phyloP scores from a whole-genome alignment of 2,888 invertebrate species.

The Rhorus exstirpatorius region DNA sequence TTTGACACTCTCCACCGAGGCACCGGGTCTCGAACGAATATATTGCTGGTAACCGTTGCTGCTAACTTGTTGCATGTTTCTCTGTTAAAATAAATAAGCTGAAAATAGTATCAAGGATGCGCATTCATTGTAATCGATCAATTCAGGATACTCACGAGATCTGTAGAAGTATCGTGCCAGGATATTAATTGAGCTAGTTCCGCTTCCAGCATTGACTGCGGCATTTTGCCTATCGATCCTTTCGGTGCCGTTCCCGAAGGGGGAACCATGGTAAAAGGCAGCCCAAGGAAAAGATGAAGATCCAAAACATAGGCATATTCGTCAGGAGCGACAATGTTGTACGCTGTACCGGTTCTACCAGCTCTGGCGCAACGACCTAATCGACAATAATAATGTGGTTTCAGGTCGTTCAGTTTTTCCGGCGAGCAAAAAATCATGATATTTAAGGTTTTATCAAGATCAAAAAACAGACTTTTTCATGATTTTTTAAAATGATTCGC shows the following conservation, averaged over 20 bases:
- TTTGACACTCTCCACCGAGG: conserved; percentile 95
- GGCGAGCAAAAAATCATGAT: no score
- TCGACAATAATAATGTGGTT: conserved; percentile 44
- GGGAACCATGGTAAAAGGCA: conserved; percentile 89
- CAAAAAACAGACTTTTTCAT: no score
- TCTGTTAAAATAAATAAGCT: conserved; percentile 83
- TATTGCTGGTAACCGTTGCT: conserved; percentile 97
- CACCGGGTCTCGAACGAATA: conserved; percentile 93
- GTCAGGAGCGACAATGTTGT: conserved; percentile 95
- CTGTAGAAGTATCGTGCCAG: conserved; percentile 91
- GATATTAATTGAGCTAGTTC: conserved; percentile 92
- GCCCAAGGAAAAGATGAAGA: conserved; percentile 96
- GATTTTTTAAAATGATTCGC: no score
- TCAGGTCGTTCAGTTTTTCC: no score
- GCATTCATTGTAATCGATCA: background rate
- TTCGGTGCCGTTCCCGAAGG: conserved; percentile 87
- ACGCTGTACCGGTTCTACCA: conserved; percentile 96
- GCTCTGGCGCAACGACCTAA: conserved; percentile 97
- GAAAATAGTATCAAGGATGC: background rate
- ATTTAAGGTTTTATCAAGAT: no score
- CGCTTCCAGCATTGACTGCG: conserved; percentile 93
- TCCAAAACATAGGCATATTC: conserved; percentile 98
- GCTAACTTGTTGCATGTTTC: conserved; percentile 90
- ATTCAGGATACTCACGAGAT: conserved; percentile 89
- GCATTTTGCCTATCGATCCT: conserved; percentile 92